Conservation (phyloP, 2,113 vertebrate genomes). For the Artemisiospiza belli region DNA sequence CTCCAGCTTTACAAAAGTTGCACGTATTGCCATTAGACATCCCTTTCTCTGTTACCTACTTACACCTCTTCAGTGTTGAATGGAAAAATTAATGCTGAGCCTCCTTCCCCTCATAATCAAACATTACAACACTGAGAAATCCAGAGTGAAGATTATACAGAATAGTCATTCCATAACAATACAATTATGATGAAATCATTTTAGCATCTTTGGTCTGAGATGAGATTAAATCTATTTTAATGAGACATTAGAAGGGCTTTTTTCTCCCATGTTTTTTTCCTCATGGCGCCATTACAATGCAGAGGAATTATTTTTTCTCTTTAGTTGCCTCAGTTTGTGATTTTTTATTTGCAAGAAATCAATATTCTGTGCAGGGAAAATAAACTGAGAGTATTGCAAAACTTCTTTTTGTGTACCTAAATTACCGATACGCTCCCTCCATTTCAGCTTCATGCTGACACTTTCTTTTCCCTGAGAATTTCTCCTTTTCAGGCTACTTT, state of each 20-base stretch:
- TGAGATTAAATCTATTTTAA: constrained; percentile 62
- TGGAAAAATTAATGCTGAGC: constrained; percentile 53
- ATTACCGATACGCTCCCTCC: background rate
- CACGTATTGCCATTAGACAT: background rate
- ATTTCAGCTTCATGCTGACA: background rate
- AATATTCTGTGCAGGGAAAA: background rate
- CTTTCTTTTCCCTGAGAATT: background rate
- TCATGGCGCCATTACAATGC: background rate
- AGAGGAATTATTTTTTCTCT: background rate
- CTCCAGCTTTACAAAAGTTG: constrained; percentile 22
- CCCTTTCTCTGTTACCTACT: constrained; percentile 38
- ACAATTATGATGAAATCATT: constrained; percentile 68
- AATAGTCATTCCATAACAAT: constrained; percentile 55
- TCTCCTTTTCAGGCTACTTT: background rate
- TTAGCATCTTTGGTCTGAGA: constrained; percentile 57
- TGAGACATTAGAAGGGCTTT: constrained; percentile 13
- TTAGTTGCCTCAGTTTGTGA: background rate
- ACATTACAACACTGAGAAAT: constrained; percentile 22
- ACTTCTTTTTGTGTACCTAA: background rate
- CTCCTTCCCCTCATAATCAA: constrained; percentile 48
- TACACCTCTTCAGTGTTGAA: constrained; percentile 32
- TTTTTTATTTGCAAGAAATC: background rate
- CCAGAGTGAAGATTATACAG: constrained; percentile 3
- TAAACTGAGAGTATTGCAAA: background rate
- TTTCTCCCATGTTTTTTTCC: constrained; percentile 24